These are phyloP conservation scores for Chiloscyllium punctatum DNA, from an alignment of 2,797 vertebrate species.

Conservation along the genomic window DNA sequence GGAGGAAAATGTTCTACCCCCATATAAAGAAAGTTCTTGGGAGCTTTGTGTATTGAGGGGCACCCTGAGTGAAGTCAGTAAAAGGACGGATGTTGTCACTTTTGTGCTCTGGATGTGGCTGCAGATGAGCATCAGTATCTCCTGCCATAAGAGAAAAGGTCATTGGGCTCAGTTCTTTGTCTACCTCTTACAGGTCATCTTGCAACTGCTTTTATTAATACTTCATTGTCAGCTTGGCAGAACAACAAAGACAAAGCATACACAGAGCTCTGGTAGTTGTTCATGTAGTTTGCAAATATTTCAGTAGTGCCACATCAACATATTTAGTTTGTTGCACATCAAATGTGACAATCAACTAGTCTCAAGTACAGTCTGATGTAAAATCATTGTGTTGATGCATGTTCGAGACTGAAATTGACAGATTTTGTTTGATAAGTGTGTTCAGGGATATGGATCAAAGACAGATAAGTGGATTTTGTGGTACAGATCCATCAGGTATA, in stretches of 20 bases:
- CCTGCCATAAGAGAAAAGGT: not conserved
- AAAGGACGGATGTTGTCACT: not conserved
- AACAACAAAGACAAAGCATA: not conserved
- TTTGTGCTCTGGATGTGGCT: not conserved
- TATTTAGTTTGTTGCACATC: not conserved
- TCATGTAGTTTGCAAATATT: not conserved
- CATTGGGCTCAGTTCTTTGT: not conserved
- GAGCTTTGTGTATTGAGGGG: not conserved
- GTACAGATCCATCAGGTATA: not conserved
- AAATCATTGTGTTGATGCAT: not conserved
- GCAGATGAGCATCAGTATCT: not conserved
- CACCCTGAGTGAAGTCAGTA: not conserved
- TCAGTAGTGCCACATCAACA: not conserved
- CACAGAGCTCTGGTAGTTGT: not conserved
- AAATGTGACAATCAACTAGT: not conserved
- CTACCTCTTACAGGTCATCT: not conserved
- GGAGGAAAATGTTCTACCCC: too few relatives aligned
- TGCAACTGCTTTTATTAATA: not conserved
- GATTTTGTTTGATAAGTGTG: not conserved
- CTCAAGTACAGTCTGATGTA: not conserved
- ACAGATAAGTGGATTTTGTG: not conserved
- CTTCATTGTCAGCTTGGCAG: not conserved
- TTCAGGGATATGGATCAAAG: not conserved
- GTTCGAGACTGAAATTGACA: not conserved
- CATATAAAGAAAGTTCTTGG: not conserved